These are phyloP conservation scores for Ganaspis brasiliensis DNA, from an alignment of 2,888 invertebrate species.

Conservation along the genomic window DNA sequence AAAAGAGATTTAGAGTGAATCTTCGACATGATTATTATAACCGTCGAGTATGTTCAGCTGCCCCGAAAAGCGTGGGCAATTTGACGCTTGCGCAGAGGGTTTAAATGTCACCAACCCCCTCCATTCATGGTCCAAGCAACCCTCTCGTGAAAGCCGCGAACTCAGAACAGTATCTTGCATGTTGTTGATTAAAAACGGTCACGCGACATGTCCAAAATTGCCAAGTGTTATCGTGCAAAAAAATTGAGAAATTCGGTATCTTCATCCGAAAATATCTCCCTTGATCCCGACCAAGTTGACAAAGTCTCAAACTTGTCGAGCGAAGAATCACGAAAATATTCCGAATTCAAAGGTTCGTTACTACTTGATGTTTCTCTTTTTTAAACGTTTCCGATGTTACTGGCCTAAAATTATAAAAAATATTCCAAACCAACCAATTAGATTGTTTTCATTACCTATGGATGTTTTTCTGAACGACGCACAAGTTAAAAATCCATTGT, in stretches of 20 bases:
- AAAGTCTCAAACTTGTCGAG: not conserved
- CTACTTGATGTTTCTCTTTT: no score
- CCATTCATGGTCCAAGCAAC: slow-evolving; percentile 73
- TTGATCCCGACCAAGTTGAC: not conserved
- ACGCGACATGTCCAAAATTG: slow-evolving; percentile 28
- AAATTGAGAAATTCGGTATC: not conserved
- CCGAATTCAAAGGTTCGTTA: not conserved
- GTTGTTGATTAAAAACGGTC: slow-evolving; percentile 60
- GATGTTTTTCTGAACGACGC: no score
- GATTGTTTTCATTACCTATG: no score
- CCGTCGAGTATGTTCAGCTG: slow-evolving; percentile 8
- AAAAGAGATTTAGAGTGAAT: slow-evolving; percentile 28
- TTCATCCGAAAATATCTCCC: not conserved
- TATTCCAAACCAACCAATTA: no score
- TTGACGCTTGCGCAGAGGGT: slow-evolving; percentile 54
- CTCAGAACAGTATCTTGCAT: slow-evolving; percentile 68
- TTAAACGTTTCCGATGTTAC: no score
- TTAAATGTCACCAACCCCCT: slow-evolving; percentile 64
- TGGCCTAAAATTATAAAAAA: no score
- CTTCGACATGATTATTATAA: slow-evolving; percentile 9
- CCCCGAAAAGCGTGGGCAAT: slow-evolving; percentile 68
- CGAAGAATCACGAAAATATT: not conserved
- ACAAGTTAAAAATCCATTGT: not conserved
- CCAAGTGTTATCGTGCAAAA: slow-evolving; percentile 2
- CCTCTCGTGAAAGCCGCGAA: slow-evolving; percentile 67